Base-by-base conservation (phyloP, 2,888 invertebrate genomes). In the Netelia fuscicornis region DNA sequence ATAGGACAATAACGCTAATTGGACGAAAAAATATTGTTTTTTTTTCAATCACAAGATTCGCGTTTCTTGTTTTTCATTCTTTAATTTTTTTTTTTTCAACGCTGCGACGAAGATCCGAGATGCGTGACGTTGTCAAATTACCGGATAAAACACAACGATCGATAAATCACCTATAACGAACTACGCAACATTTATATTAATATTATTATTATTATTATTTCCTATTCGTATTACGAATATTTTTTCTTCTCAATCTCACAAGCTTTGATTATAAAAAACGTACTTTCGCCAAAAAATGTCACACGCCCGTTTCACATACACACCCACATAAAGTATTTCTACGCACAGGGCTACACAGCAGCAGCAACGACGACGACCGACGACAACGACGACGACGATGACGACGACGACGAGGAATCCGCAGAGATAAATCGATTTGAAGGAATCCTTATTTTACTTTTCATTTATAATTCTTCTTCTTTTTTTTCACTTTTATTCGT, bases 201-300 rank as follows among this genome's bases (percentile, higher is more conserved):
- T 37, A 6, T 37, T 37, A 37, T 6, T 37, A 37, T 37, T 8
- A 37, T 37, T 37, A 37, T 37, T 37, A 37, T 37, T 37, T 37
- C 37, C 37, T 37, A 13, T 83, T 83, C 54, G 70, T 72, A 65
- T 72, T 65, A 62, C 62, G 78, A 79, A 79, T 84, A 83, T 78
- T 20, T 70, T 58, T 74, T 52, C 17, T 20, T 64, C 72, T 65
- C 83, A 75, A 68, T 83, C 76, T 70, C 83, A 82, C 79, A 86
- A 86, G 85, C 82, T 83, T 81, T 44, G 80, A 76, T 83, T 80
- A 82, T 86, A 85, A 86, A 85, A 86, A 86, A 83, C 84, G 84
- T 85, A 75, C 84, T 85, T 79, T 83, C 68, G 71, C 70, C 78
- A 83, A 83, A 78, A 83, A 78, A 37, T 37, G 42, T 87, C 71